These are phyloP conservation scores for Lepidonotus clava DNA, from an alignment of 2,888 invertebrate species.

Conservation along the genomic window DNA sequence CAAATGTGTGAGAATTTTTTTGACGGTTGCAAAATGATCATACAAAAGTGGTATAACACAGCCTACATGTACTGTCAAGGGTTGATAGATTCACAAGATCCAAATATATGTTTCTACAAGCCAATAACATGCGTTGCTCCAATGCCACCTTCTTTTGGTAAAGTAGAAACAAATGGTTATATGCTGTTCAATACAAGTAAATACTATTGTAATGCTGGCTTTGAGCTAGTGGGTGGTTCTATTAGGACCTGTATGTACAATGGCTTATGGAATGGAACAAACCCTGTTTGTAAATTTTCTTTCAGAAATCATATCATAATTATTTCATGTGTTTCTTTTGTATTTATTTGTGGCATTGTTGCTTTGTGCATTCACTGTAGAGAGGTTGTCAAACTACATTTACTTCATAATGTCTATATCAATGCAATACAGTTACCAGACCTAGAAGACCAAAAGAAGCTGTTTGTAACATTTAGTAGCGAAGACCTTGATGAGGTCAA, in stretches of 20 bases:
- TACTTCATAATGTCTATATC: neutral
- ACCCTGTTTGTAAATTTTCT: neutral
- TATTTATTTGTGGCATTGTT: neutral
- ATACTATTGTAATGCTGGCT: neutral
- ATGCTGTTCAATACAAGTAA: neutral
- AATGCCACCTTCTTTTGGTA: neutral
- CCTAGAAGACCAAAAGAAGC: neutral
- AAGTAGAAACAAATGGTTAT: neutral
- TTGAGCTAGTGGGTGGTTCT: neutral
- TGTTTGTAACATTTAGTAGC: neutral
- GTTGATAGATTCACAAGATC: neutral
- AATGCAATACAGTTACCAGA: too few species aligned
- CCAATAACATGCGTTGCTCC: neutral
- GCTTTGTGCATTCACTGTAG: neutral
- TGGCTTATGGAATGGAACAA: neutral
- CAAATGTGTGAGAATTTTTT: neutral
- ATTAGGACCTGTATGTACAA: neutral
- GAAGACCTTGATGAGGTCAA: neutral
- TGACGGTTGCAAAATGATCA: neutral
- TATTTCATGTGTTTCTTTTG: neutral
- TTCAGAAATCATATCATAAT: too few species aligned
- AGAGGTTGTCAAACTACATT: neutral
- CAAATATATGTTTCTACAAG: neutral
- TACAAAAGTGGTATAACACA: neutral
- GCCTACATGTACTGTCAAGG: neutral